Evolutionary conservation across 2,113 vertebrate species (phyloP), one percentile per base, ranked within the genome.

Genomic region (Scophthalmus maximus): DNA sequence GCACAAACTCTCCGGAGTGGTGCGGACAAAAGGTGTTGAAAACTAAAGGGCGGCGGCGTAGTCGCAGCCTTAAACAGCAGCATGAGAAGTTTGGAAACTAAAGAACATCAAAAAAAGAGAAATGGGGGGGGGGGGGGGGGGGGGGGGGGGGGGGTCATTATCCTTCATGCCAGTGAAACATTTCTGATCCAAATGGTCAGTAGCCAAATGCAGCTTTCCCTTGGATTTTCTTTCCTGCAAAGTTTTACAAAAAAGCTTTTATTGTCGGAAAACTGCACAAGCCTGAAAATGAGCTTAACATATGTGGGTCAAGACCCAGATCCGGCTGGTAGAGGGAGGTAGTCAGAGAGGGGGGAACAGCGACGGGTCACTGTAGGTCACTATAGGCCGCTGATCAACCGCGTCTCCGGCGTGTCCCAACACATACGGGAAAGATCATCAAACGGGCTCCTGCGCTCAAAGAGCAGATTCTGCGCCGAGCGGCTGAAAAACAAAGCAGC

Each of bases 241-340:
- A 8, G n/a, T 18, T 22, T 8, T 44, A n/a, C n/a, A n/a, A n/a
- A n/a, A n/a, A n/a, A n/a, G n/a, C n/a, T n/a, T n/a, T n/a, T n/a
- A n/a, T n/a, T n/a, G n/a, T 76, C 30, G 23, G 8, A 84, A n/a
- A 55, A 49, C 51, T 59, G 57, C 44, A 72, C 40, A 42, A 75
- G 68, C 42, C 68, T 61, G 51, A 87, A n/a, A 82, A 81, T 67
- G 25, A 83, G 53, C 38, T 74, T 0, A 65, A 47, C 52, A 74
- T 82, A 89, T 89, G 66, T 86, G 70, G 73, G 76, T 82, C 78
- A 83, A 36, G 69, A 66, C 58, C 47, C 44, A 62, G 17, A 50
- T n/a, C n/a, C n/a, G n/a, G n/a, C n/a, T n/a, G n/a, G n/a, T n/a
- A n/a, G n/a, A n/a, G n/a, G n/a, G n/a, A n/a, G n/a, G n/a, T n/a